These are phyloP conservation scores for Sebastes matsubarae DNA, from an alignment of 2,797 vertebrate genomes.

Conservation along the genomic window DNA sequence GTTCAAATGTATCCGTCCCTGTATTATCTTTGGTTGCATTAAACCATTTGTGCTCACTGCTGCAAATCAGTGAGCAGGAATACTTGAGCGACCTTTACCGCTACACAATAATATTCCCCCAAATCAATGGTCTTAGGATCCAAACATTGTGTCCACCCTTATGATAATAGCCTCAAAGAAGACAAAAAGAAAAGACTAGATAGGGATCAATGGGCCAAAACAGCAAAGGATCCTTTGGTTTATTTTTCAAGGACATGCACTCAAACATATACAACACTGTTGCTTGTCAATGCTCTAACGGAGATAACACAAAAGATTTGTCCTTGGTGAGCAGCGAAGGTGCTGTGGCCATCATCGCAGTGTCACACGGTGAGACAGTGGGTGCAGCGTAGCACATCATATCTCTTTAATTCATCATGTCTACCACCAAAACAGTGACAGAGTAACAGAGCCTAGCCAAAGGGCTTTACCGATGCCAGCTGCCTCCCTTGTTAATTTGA, in stretches of 20 bases:
- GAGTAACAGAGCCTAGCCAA: constrained; percentile 51
- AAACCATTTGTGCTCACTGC: background rate
- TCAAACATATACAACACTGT: background rate
- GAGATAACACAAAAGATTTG: constrained; percentile 1
- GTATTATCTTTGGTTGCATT: background rate
- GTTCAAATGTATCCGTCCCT: background rate
- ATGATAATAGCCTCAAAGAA: background rate
- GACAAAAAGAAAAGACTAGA: background rate
- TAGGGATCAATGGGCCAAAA: background rate
- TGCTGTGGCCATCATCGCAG: constrained; percentile 9
- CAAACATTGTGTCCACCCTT: background rate
- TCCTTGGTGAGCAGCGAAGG: constrained; percentile 13
- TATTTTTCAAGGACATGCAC: background rate
- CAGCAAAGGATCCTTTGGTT: background rate
- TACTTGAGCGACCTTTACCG: background rate
- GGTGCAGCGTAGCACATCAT: constrained; percentile 50
- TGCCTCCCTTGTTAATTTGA: constrained; percentile 73
- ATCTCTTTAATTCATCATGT: constrained; percentile 64
- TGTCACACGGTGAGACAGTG: constrained; percentile 36
- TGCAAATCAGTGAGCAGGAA: background rate
- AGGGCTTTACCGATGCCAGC: constrained; percentile 61
- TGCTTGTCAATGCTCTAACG: background rate
- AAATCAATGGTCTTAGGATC: background rate
- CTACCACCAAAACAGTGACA: constrained; percentile 56
- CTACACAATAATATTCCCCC: background rate